These are phyloP conservation scores for Trachymyrmex septentrionalis DNA, from an alignment of 1,140 invertebrate species.

Conservation along the genomic window DNA sequence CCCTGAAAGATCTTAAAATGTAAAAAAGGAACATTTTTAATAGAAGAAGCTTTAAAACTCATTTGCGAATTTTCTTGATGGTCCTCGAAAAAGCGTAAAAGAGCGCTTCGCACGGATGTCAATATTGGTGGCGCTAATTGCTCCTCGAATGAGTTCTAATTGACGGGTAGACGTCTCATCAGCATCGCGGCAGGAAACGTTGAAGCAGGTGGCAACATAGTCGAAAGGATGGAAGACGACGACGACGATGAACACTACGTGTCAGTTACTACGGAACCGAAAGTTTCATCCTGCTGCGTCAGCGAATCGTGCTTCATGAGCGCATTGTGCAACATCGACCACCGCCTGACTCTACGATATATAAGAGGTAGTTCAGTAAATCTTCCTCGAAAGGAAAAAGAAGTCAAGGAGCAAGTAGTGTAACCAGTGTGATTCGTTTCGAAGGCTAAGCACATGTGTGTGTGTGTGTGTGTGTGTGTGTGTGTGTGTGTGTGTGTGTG, in stretches of 20 bases:
- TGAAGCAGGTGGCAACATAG: constrained; percentile 46
- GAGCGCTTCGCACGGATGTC: constrained; percentile 26
- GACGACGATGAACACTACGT: constrained; percentile 28
- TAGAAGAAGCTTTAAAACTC: neutral
- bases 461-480: neutral
- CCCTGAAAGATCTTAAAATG: neutral
- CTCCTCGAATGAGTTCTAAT: constrained; percentile 71
- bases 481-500: too few relatives aligned
- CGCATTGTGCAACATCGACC: constrained; percentile 58
- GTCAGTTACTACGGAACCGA: constrained; percentile 48
- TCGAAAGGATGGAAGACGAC: neutral
- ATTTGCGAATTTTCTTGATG: neutral
- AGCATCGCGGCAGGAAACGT: constrained; percentile 61
- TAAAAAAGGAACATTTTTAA: neutral
- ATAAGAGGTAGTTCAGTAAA: constrained; percentile 30
- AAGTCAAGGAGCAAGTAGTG: neutral
- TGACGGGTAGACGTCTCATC: constrained; percentile 74
- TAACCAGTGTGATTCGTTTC: constrained; percentile 13
- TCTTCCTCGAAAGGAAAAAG: neutral
- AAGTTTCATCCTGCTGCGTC: constrained; percentile 65
- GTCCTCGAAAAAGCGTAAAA: constrained; percentile 25
- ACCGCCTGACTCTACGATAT: constrained; percentile 19
- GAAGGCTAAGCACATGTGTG: neutral
- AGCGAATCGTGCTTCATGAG: constrained; percentile 66
- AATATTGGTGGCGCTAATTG: constrained; percentile 69